These are phyloP conservation scores for Enteromius viviparus DNA, from an alignment of 2,797 vertebrate genomes.

Conservation along the genomic window DNA sequence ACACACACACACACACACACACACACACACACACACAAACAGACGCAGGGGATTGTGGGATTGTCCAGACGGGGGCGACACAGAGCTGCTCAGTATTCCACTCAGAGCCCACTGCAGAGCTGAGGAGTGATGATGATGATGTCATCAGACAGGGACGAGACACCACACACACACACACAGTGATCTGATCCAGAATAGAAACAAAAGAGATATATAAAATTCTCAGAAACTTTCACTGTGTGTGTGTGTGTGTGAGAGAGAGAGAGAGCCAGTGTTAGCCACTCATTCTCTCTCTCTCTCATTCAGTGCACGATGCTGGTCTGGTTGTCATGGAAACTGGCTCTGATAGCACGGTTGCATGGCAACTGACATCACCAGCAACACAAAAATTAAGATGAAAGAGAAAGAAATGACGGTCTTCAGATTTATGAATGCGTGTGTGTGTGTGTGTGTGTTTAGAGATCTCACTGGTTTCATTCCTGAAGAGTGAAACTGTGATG, in stretches of 20 bases:
- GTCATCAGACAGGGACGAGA: conserved; percentile 49
- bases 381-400: conserved; percentile 59
- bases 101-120: conserved; percentile 64
- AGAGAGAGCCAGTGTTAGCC: conserved; percentile 4
- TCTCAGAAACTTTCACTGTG: not conserved
- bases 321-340: conserved; percentile 62
- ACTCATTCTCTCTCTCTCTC: conserved; percentile 41
- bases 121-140: conserved; percentile 39
- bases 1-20: not conserved
- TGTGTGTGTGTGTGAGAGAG: conserved; percentile 5
- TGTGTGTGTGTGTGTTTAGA: not conserved
- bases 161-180: not conserved
- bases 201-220: not conserved
- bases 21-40: not conserved
- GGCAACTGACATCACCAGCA: conserved; percentile 65
- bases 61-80: conserved; percentile 43
- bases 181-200: not conserved
- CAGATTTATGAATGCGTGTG: conserved; percentile 43
- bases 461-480: not conserved
- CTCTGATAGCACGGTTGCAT: conserved; percentile 60
- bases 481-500: not conserved
- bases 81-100: conserved; percentile 59
- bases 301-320: conserved; percentile 58
- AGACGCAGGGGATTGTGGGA: not conserved
- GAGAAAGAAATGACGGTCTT: conserved; percentile 52